Percentiles rank a stretch among this genome's conserved stretches.
These are phyloP conservation scores for Dryas iulia DNA, from an alignment of 1,140 invertebrate species.

Conservation along the genomic window DNA sequence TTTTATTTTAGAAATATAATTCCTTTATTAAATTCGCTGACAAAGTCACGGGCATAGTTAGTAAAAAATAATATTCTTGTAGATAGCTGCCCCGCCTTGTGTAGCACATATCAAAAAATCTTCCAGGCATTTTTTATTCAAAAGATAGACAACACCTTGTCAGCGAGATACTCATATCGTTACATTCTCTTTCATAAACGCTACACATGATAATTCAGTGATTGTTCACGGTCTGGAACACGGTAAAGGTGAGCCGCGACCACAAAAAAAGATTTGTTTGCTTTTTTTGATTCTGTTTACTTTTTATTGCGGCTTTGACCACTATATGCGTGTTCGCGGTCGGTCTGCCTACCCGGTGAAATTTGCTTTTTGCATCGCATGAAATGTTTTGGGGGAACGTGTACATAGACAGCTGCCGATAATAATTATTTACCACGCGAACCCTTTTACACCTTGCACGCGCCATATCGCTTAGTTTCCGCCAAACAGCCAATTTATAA, in stretches of 20 bases:
- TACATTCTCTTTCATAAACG: constrained; percentile 68
- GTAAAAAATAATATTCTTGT: neutral
- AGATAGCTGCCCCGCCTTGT: neutral
- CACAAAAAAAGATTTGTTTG: constrained; percentile 73
- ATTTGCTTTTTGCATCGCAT: constrained; percentile 59
- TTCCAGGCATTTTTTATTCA: constrained; percentile 49
- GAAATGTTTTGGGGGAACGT: constrained; percentile 59
- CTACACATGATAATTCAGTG: constrained; percentile 69
- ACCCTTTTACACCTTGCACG: constrained; percentile 74
- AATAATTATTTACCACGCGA: constrained; percentile 69
- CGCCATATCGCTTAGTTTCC: constrained; percentile 39
- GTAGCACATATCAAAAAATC: neutral
- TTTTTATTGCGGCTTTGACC: constrained; percentile 64
- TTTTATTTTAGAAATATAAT: too few species aligned
- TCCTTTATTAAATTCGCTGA: too few species aligned
- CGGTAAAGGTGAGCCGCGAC: constrained; percentile 69
- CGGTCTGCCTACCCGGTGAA: constrained; percentile 40
- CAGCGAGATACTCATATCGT: constrained; percentile 49
- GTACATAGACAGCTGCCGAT: constrained; percentile 62
- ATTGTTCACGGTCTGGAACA: constrained; percentile 73
- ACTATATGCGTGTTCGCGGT: constrained; percentile 53
- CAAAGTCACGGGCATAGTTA: too few species aligned
- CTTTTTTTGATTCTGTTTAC: constrained; percentile 69
- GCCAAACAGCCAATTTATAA: constrained; percentile 24
- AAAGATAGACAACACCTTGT: constrained; percentile 59